A percentile compares a stretch with the other conserved stretches of the same genome.
Conservation (phyloP, 1,140 invertebrate species). For the Philaenus spumarius region DNA sequence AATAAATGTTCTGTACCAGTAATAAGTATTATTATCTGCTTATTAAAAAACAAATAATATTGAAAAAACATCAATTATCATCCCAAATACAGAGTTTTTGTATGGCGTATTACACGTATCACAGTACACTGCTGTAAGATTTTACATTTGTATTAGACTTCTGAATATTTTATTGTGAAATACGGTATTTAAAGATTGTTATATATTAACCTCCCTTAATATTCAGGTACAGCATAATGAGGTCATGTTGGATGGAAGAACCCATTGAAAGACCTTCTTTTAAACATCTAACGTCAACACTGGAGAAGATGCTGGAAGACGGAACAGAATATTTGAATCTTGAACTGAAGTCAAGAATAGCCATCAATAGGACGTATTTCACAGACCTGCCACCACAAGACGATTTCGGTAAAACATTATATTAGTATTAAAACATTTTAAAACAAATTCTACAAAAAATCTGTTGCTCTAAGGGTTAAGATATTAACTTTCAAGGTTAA, state of each 20-base stretch:
- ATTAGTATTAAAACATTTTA: no score
- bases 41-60: not conserved
- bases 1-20: no score
- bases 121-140: not conserved
- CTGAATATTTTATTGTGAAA: constrained; percentile 1
- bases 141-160: not conserved
- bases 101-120: no score
- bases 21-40: not conserved
- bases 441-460: no score
- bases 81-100: no score
- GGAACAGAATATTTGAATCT: constrained; percentile 56
- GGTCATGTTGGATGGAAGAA: constrained; percentile 69
- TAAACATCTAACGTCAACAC: constrained; percentile 53
- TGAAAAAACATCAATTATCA: no score
- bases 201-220: constrained; percentile 26
- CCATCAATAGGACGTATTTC: constrained; percentile 56
- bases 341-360: constrained; percentile 51
- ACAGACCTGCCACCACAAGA: constrained; percentile 10
- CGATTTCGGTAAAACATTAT: not conserved
- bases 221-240: constrained; percentile 67
- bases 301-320: constrained; percentile 61
- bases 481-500: no score
- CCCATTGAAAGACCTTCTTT: constrained; percentile 70
- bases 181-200: constrained; percentile 2
- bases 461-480: no score